Percentiles rank a stretch among this genome's conserved stretches.
Conservation (phyloP, 37 sponge, comb jelly and placozoan species). For the Geodia barretti region DNA sequence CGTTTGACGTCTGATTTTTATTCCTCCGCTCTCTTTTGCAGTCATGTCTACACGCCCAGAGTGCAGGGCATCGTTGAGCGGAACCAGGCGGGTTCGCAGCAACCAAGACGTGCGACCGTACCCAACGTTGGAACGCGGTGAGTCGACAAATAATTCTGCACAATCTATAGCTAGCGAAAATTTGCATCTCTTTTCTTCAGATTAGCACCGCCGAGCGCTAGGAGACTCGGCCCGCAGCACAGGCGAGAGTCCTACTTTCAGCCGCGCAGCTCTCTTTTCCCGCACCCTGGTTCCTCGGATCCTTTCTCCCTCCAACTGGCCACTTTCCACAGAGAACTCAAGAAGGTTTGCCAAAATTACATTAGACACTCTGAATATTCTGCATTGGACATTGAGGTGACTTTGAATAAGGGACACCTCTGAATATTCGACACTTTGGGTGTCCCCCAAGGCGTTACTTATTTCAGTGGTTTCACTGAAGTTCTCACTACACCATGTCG, state of each 20-base stretch:
- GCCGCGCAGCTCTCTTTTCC: conserved; percentile 4
- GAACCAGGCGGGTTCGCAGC: neutral
- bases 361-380: too few species aligned
- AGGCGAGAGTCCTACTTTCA: neutral
- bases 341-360: neutral
- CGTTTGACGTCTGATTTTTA: too few species aligned
- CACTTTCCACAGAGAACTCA: conserved; percentile 15
- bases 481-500: too few species aligned
- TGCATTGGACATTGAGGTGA: too few species aligned
- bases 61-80: neutral
- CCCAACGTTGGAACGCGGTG: too few species aligned
- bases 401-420: too few species aligned
- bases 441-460: too few species aligned
- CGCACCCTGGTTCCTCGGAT: neutral
- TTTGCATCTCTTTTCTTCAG: neutral
- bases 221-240: neutral
- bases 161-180: neutral
- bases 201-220: neutral
- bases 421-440: too few species aligned
- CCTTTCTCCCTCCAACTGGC: conserved; percentile 15
- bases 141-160: neutral
- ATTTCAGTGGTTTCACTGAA: too few species aligned
- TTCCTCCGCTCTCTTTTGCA: too few species aligned
- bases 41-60: neutral
- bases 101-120: neutral